phyloP scores from a whole-genome alignment of 2,113 vertebrate species.

The Anolis carolinensis region DNA sequence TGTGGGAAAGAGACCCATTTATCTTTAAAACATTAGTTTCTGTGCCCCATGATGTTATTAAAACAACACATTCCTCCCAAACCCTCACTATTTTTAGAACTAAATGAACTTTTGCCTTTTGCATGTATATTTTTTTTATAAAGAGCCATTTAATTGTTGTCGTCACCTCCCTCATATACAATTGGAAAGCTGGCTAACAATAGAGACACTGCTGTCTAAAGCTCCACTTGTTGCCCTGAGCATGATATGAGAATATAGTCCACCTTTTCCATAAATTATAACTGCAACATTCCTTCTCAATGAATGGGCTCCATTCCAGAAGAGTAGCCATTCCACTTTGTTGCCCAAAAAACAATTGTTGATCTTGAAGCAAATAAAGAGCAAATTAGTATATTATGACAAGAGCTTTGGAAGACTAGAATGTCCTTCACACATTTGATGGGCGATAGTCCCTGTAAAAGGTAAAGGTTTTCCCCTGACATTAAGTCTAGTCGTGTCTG shows the following conservation, averaged over 20 bases:
- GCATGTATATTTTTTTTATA: not conserved
- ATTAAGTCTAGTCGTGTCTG: too few species aligned
- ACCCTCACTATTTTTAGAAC: not conserved
- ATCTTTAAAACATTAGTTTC: not conserved
- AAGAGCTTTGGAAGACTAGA: not conserved
- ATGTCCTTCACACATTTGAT: not conserved
- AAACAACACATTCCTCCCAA: not conserved
- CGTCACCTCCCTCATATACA: not conserved
- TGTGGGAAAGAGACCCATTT: not conserved
- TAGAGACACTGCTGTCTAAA: not conserved
- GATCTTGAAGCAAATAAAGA: not conserved
- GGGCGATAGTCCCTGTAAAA: not conserved
- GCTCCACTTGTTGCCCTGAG: too few species aligned
- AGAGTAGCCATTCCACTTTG: not conserved
- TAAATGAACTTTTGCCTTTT: not conserved
- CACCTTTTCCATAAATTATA: too few species aligned
- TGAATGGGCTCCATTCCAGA: not conserved
- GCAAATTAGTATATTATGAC: not conserved
- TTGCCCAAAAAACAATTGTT: not conserved
- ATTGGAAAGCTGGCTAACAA: not conserved
- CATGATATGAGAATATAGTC: too few species aligned
- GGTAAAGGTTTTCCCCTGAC: too few species aligned
- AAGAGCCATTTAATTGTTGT: not conserved
- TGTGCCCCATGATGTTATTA: not conserved
- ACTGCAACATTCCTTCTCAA: not conserved